phyloP scores from a whole-genome alignment of 2,113 vertebrate genomes.

The Herpetotheres cachinnans region DNA sequence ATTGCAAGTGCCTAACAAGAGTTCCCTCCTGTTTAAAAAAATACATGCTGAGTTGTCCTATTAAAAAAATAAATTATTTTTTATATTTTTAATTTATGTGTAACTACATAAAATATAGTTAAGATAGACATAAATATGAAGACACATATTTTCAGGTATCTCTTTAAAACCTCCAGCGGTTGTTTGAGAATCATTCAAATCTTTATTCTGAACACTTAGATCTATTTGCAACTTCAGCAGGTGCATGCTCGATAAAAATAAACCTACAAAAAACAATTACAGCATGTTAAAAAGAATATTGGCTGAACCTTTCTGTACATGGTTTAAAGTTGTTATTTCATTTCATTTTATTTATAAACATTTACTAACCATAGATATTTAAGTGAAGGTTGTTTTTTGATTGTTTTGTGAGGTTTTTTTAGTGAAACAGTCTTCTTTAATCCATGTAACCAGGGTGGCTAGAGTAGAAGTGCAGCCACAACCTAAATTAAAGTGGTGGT shows the following conservation, averaged over 20 bases:
- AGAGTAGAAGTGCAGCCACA: slow-evolving; percentile 24
- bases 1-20: background rate
- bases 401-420: background rate
- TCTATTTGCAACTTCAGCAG: background rate
- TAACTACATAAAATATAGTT: background rate
- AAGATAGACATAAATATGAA: background rate
- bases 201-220: background rate
- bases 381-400: background rate
- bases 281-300: background rate
- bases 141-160: background rate
- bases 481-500: slow-evolving; percentile 33
- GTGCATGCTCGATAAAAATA: background rate
- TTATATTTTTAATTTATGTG: background rate
- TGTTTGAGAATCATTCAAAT: background rate
- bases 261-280: background rate
- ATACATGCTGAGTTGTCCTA: background rate
- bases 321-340: background rate
- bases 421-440: slow-evolving; percentile 8
- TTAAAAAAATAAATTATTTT: background rate
- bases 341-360: background rate
- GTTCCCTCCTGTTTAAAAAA: background rate
- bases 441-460: background rate
- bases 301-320: background rate
- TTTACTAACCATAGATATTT: background rate
- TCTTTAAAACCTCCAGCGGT: background rate